phyloP scores from a whole-genome alignment of 2,888 invertebrate genomes.

The Morpho helenor region DNA sequence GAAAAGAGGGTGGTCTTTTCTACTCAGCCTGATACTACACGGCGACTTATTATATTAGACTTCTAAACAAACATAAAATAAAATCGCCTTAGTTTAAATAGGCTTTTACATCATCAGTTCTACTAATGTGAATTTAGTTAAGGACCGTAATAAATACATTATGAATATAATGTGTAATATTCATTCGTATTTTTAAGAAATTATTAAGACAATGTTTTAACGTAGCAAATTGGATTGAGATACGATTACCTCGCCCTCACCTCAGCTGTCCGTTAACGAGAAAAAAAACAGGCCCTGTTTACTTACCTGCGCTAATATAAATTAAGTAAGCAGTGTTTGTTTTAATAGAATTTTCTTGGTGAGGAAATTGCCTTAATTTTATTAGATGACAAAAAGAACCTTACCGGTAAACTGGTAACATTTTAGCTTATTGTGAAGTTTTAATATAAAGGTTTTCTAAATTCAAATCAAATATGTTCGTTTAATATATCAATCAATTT shows the following conservation, averaged over 20 bases:
- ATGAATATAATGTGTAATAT: too few relatives aligned
- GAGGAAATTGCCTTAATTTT: neutral
- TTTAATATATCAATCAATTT: too few relatives aligned
- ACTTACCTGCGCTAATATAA: conserved; percentile 2
- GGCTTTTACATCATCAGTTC: neutral
- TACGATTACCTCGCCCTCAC: conserved; percentile 1
- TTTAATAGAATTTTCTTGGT: conserved; percentile 1
- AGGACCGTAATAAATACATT: neutral
- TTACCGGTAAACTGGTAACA: neutral
- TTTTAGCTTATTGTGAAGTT: too few relatives aligned
- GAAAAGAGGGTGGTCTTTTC: too few relatives aligned
- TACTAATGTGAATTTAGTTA: neutral
- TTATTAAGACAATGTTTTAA: neutral
- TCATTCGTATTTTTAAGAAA: neutral
- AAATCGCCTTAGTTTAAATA: too few relatives aligned
- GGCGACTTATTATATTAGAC: too few relatives aligned
- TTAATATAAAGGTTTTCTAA: too few relatives aligned
- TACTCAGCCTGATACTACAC: too few relatives aligned
- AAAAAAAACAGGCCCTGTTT: neutral
- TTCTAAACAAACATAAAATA: too few relatives aligned
- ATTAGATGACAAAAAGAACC: neutral
- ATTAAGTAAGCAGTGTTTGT: neutral
- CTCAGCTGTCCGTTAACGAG: neutral
- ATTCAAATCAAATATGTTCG: too few relatives aligned
- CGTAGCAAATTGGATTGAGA: conserved; percentile 4